Evolutionary conservation across 2,113 vertebrate genomes (phyloP).

Genomic region (Kryptolebias marmoratus): DNA sequence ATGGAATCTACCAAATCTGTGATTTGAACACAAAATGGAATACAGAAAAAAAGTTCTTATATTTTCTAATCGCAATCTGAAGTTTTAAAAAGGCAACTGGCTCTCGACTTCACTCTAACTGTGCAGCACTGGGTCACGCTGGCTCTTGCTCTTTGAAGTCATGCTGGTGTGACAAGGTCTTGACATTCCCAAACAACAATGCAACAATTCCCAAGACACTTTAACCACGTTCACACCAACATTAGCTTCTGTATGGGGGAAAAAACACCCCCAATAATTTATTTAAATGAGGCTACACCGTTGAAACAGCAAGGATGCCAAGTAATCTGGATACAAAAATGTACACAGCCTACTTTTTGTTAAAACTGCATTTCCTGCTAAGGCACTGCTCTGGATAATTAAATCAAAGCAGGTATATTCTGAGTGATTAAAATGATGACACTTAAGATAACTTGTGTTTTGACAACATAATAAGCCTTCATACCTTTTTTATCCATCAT

Average conservation of each 20-base stretch:
- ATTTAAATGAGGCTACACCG: slow-evolving; percentile 1
- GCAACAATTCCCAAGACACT: background rate
- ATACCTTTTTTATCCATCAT: too few relatives aligned
- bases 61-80: background rate
- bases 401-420: too few relatives aligned
- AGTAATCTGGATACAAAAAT: too few relatives aligned
- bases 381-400: too few relatives aligned
- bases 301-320: background rate
- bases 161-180: slow-evolving; percentile 6
- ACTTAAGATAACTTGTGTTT: too few relatives aligned
- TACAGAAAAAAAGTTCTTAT: background rate
- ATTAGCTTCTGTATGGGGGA: background rate
- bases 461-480: too few relatives aligned
- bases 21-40: background rate
- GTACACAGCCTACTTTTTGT: too few relatives aligned
- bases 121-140: background rate
- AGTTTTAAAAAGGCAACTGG: background rate
- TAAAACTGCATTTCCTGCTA: too few relatives aligned
- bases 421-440: too few relatives aligned
- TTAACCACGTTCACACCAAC: slow-evolving; percentile 6
- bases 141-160: slow-evolving; percentile 24
- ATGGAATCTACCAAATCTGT: background rate
- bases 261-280: background rate
- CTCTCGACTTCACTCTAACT: background rate
- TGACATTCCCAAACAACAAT: background rate